Conservation (phyloP, 2,113 vertebrate genomes). For the Otus sunia region DNA sequence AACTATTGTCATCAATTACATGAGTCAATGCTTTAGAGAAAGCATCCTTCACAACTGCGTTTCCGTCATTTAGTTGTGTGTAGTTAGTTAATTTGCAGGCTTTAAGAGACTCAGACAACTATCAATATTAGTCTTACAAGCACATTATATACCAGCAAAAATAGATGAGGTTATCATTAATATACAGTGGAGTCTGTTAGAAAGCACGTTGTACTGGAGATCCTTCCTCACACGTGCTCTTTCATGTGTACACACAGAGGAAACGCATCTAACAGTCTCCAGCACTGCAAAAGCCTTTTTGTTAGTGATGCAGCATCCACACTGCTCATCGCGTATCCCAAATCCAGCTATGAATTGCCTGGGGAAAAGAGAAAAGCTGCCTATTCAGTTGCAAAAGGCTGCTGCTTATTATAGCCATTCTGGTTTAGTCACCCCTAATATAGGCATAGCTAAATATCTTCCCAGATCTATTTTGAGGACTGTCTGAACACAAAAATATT, state of each 20-base stretch:
- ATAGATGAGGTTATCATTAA: background rate
- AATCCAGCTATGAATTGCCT: background rate
- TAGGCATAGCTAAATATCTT: slow-evolving; percentile 24
- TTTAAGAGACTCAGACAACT: background rate
- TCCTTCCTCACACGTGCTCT: rapidly evolving
- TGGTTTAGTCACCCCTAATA: slow-evolving; percentile 1
- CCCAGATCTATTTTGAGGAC: slow-evolving; percentile 60
- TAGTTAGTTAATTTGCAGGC: slow-evolving; percentile 38
- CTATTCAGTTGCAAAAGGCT: background rate
- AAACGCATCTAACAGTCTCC: background rate
- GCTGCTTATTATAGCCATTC: slow-evolving; percentile 43
- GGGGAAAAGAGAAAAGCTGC: background rate
- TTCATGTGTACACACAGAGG: rapidly evolving
- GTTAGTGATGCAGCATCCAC: background rate
- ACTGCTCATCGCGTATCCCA: background rate
- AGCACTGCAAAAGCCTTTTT: background rate
- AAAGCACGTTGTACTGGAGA: background rate
- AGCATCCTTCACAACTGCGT: slow-evolving; percentile 10
- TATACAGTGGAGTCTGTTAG: background rate
- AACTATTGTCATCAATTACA: background rate
- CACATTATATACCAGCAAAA: background rate
- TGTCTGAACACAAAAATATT: slow-evolving; percentile 31
- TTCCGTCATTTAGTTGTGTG: background rate
- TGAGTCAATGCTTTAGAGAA: background rate
- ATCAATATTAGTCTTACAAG: background rate